phyloP scores from a whole-genome alignment of 2,888 invertebrate species.

The Cosmorhoe ocellata region DNA sequence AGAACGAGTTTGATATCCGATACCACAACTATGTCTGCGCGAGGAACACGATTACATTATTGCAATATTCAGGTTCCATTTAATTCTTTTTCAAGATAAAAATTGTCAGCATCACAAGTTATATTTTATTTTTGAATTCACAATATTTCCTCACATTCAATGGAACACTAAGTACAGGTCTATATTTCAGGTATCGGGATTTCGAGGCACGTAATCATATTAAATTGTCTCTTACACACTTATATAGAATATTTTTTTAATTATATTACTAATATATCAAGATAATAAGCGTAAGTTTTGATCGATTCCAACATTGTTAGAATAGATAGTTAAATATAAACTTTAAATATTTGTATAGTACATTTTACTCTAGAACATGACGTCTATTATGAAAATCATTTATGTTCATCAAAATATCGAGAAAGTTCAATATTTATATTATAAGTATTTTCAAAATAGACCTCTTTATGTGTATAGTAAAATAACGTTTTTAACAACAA shows the following conservation, averaged over 20 bases:
- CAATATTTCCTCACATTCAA: neutral
- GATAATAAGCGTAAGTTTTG: conserved; percentile 79
- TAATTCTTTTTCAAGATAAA: too few species aligned
- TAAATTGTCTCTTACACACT: conserved; percentile 65
- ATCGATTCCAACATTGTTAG: conserved; percentile 61
- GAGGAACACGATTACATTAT: neutral
- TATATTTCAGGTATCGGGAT: conserved; percentile 50
- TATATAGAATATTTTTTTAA: conserved; percentile 67
- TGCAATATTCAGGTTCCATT: too few species aligned
- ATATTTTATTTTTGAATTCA: neutral
- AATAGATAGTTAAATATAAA: conserved; percentile 48
- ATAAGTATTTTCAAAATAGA: conserved; percentile 26
- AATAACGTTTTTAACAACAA: conserved; percentile 42
- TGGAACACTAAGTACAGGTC: neutral
- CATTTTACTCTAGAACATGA: conserved; percentile 28
- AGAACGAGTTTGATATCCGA: conserved; percentile 60
- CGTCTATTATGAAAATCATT: conserved; percentile 18
- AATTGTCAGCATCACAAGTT: too few species aligned
- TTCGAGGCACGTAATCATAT: conserved; percentile 72
- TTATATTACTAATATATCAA: conserved; percentile 69
- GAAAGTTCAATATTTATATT: neutral
- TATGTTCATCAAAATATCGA: neutral
- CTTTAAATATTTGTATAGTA: conserved; percentile 33
- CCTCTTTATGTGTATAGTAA: conserved; percentile 35
- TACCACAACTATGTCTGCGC: conserved; percentile 42